Evolutionary conservation across 2,113 vertebrate species (phyloP), one percentile per base, ranked within the genome.

Genomic region (Pandion haliaetus): DNA sequence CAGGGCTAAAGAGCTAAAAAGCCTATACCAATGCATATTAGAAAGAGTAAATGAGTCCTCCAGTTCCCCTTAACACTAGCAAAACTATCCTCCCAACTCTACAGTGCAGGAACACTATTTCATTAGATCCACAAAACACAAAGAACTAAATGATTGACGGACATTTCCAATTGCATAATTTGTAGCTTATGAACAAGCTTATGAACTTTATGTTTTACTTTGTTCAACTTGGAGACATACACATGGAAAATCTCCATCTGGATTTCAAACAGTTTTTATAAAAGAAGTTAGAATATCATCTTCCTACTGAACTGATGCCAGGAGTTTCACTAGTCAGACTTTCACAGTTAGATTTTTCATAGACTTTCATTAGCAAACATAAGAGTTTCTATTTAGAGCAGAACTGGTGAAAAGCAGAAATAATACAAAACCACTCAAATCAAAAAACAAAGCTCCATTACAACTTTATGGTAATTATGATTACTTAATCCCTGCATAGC

Each of bases 361-460:
- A 82, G 70, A 76, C 47, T 88, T 87, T 67, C 54, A 92, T 92
- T 57, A 88, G 29, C 67, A 96, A 95, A 90, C 82, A 88, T 63
- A 83, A 93, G 38, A 63, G 67, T 66, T 94, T 86, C 80, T 92
- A 90, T 88, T 91, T 88, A 92, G 36, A 93, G 54, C 10, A 65
- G 67, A 88, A 66, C 28, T 2, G 14, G 13, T 65, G 73, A 90
- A 91, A 94, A 91, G 44, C 12, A 95, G 44, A 90, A 97, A 95
- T 61, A 93, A 90, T 31, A 91, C 49, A 52, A 87, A 95, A 85
- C 14, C 15, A 87, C 29, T 93, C 40, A 79, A 62, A 86, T 77
- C 1, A 59, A 78, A 91, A 95, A 81, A n/a, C 36, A 94, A 90
- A 90, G 63, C 61, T 84, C 44, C 49, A 72, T 71, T 93, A 82